Evolutionary conservation across 2,888 invertebrate species (phyloP), one percentile per base, ranked within the genome.

Genomic region (Caenorhabditis doughertyi): DNA sequence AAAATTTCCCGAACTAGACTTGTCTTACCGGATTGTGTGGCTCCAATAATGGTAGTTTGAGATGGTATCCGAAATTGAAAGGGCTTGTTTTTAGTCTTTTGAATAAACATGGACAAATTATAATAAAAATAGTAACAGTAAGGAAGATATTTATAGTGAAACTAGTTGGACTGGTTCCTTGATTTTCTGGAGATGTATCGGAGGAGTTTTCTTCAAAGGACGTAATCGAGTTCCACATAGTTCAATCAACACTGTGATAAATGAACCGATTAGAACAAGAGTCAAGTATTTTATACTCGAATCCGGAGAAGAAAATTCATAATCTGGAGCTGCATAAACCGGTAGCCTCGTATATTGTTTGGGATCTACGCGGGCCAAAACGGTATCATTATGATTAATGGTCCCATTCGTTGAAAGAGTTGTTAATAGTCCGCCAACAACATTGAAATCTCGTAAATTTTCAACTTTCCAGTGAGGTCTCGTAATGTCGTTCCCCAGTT

Each of bases 21-120:
- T 3, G 53, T 53, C 27, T 53, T 53, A 0, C 53, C 53, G 27
- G 53, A 53, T 27, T 53, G 53, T 21, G 53, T 53, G 3, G 53
- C 53, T 13, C 53, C 53, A 53, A 53, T 53, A 53, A 27, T 27
- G 7, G 27, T 53, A 3, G 25, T 53, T 25, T 53, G n/a, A n/a
- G n/a, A n/a, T n/a, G n/a, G n/a, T n/a, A n/a, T n/a, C n/a, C n/a
- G n/a, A n/a, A n/a, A n/a, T n/a, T n/a, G n/a, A n/a, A n/a, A n/a
- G n/a, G n/a, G n/a, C n/a, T n/a, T 53, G 3, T 25, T 27, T 13
- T 27, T 27, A 53, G 27, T 53, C 9, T 8, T 53, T 25, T 53
- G n/a, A n/a, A n/a, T n/a, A n/a, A n/a, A n/a, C n/a, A n/a, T n/a
- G n/a, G n/a, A n/a, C n/a, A n/a, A n/a, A n/a, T n/a, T n/a, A n/a